Conservation (phyloP, 2,113 vertebrate genomes). For the Indri indri region DNA sequence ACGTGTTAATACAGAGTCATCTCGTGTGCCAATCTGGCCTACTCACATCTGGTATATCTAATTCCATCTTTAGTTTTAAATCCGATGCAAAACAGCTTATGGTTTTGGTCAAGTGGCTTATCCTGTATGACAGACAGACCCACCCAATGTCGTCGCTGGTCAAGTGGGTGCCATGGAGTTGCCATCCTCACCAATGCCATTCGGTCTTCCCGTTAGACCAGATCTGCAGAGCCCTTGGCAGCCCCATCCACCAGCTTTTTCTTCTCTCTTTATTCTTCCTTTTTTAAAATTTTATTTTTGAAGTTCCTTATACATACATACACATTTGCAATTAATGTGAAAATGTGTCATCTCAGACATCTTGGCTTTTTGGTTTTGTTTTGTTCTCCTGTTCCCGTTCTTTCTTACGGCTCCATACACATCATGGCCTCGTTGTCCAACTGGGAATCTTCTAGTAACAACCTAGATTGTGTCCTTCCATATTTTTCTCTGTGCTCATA, state of each 20-base stretch:
- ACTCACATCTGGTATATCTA: background rate
- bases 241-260: background rate
- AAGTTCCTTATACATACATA: background rate
- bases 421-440: background rate
- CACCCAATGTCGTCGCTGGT: background rate
- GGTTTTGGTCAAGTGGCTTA: background rate
- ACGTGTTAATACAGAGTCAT: background rate
- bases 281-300: background rate
- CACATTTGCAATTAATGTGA: background rate
- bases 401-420: background rate
- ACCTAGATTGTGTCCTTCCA: background rate
- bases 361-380: background rate
- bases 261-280: background rate
- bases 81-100: background rate
- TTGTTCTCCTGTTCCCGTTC: background rate
- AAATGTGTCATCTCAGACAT: background rate
- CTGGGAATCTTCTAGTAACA: background rate
- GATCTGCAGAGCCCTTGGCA: background rate
- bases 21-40: background rate
- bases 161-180: background rate
- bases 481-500: background rate
- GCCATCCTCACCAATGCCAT: background rate
- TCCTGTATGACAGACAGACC: background rate
- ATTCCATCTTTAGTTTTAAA: background rate
- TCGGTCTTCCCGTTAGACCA: background rate